These are phyloP conservation scores for Meriones unguiculatus DNA, from an alignment of 2,113 vertebrate species.

Conservation along the genomic window DNA sequence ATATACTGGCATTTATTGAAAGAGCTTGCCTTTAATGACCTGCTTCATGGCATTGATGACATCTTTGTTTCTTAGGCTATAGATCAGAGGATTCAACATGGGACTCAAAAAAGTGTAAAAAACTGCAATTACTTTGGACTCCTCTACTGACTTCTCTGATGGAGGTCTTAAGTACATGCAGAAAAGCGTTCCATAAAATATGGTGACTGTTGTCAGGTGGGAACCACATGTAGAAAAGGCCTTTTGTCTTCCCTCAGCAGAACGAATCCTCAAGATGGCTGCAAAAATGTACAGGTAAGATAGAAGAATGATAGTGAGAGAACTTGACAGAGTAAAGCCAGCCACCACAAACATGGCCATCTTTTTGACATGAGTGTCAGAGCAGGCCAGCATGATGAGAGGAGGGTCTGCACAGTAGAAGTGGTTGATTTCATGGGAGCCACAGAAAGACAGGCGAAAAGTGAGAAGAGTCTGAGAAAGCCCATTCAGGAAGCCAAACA, in stretches of 20 bases:
- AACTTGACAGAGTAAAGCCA: neutral
- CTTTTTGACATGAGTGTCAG: neutral
- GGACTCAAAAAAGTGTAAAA: conserved; percentile 79
- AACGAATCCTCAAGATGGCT: conserved; percentile 63
- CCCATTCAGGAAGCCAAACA: conserved; percentile 64
- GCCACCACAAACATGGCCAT: neutral
- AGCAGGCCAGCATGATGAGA: conserved; percentile 47
- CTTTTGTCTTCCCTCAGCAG: conserved; percentile 67
- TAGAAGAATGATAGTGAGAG: conserved; percentile 65
- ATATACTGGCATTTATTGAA: neutral
- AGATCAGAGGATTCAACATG: conserved; percentile 79
- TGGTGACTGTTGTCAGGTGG: conserved; percentile 71
- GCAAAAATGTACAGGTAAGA: conserved; percentile 70
- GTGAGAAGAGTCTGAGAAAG: conserved; percentile 69
- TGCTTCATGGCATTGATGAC: conserved; percentile 54
- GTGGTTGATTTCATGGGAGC: conserved; percentile 70
- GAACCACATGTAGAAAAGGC: conserved; percentile 79
- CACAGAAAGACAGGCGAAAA: conserved; percentile 74
- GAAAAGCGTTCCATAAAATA: conserved; percentile 76
- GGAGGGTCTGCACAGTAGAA: conserved; percentile 80
- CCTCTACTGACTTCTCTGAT: conserved; percentile 64
- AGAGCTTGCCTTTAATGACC: neutral
- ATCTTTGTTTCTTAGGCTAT: conserved; percentile 73
- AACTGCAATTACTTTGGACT: conserved; percentile 70
- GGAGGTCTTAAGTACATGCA: conserved; percentile 71